phyloP scores from a whole-genome alignment of 2,797 vertebrate species.

The Chelonia mydas region DNA sequence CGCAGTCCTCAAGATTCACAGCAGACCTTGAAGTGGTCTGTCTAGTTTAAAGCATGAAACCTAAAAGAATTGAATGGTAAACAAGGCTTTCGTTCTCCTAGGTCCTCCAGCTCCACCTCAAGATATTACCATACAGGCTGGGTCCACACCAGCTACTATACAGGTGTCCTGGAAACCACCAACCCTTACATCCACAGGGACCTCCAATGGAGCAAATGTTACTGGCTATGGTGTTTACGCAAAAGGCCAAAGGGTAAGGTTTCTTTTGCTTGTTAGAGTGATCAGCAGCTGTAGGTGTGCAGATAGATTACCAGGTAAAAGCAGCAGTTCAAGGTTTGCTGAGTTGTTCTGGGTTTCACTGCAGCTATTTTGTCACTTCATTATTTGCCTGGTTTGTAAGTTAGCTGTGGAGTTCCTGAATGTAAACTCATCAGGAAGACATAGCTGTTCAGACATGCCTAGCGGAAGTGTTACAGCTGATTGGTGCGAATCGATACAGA shows the following conservation, averaged over 20 bases:
- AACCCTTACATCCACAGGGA: slow-evolving; percentile 87
- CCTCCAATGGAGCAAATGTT: slow-evolving; percentile 94
- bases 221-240: slow-evolving; percentile 95
- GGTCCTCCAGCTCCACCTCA: slow-evolving; percentile 95
- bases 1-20: not conserved
- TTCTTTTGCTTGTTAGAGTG: fast-evolving
- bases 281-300: fast-evolving
- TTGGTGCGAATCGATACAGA: not conserved
- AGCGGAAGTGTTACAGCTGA: no score
- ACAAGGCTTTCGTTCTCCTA: slow-evolving; percentile 61
- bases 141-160: slow-evolving; percentile 85
- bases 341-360: not conserved
- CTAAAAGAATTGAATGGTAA: not conserved
- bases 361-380: not conserved
- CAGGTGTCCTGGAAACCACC: slow-evolving; percentile 95
- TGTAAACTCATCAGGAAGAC: not conserved
- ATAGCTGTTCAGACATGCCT: not conserved
- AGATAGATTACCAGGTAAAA: not conserved
- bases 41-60: not conserved
- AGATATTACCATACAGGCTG: slow-evolving; percentile 90
- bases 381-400: not conserved
- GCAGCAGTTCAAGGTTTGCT: not conserved
- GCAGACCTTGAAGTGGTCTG: not conserved
- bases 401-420: not conserved
- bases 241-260: slow-evolving; percentile 93